Evolutionary conservation across 2,113 vertebrate species (phyloP), one percentile per base, ranked within the genome.

Genomic region (Melanostigma gelatinosum): DNA sequence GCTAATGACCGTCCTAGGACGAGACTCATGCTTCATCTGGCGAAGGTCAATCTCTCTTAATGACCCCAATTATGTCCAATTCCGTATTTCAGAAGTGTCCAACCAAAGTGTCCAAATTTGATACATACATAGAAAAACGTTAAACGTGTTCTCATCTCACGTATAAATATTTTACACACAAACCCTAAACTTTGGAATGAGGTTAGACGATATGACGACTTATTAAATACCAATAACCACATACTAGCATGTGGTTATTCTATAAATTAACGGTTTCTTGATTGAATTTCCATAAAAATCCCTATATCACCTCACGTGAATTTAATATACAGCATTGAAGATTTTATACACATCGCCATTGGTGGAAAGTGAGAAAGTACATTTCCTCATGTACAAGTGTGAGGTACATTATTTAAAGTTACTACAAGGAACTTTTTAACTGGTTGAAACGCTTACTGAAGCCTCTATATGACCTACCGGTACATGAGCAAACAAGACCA

Each of bases 1-100:
- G 34, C 20, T 66, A 81, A 75, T 78, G 75, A 75, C 64, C 18
- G 13, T 65, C 67, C n/a, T 8, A 73, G 58, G 61, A 73, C 58
- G 6, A 38, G 12, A 66, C 24, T 62, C 24, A 20, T 0, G 9
- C 16, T 60, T 61, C 44, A 8, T 72, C 24, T 10, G n/a, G 48
- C 22, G 34, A 27, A 82, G 79, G 86, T 86, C 87, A 83, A 6
- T 1, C 38, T 57, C 7, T 57, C 18, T 58, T 10, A 1, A 12
- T 4, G 36, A 4, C 44, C 8, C 4, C 1, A 18, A 40, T 11
- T 4, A 20, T 11, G 13, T 12, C 12, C 2, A 13, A 0, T 16
- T 22, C 32, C 7, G 29, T 5, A 20, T 36, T 48, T n/a, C 27
- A 48, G 3, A 44, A 4, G 64, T 36, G 18, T 63, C 34, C 40